Conservation (phyloP, 2,797 vertebrate genomes). For the Oryzias sinensis region DNA sequence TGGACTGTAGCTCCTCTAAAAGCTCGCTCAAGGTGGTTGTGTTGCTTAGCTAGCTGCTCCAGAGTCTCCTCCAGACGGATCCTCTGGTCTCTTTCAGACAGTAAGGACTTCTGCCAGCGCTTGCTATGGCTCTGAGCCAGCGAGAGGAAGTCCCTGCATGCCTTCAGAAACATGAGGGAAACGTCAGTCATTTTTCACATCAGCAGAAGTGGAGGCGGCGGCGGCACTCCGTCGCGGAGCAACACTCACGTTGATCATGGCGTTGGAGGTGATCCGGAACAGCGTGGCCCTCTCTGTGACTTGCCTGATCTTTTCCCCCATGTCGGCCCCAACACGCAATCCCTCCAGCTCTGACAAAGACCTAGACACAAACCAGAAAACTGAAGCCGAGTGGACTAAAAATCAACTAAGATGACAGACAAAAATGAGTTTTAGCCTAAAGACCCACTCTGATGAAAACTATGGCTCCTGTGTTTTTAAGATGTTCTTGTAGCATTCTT, state of each 20-base stretch:
- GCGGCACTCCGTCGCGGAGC: background rate
- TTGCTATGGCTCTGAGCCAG: slow-evolving; percentile 92
- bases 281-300: slow-evolving; percentile 94
- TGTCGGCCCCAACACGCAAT: slow-evolving; percentile 82
- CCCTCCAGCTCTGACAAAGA: slow-evolving; percentile 93
- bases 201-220: background rate
- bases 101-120: slow-evolving; percentile 94
- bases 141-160: slow-evolving; percentile 90
- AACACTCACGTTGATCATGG: slow-evolving; percentile 91
- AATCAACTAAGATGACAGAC: background rate
- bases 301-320: slow-evolving; percentile 91
- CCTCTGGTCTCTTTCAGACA: slow-evolving; percentile 90
- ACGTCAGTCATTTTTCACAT: slow-evolving; percentile 3
- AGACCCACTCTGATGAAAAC: too few species aligned
- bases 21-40: slow-evolving; percentile 93
- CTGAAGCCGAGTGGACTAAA: background rate
- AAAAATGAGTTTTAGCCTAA: background rate
- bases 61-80: slow-evolving; percentile 93
- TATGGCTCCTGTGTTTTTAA: too few species aligned
- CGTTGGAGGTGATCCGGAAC: slow-evolving; percentile 96
- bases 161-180: slow-evolving; percentile 67
- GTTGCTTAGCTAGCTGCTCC: slow-evolving; percentile 95
- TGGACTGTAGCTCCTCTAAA: slow-evolving; percentile 92
- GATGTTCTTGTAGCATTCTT: too few species aligned
- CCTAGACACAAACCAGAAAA: slow-evolving; percentile 69